A percentile compares a stretch with the other conserved stretches of the same genome.
Conservation (phyloP, 1,140 invertebrate species). For the Papilio polytes region DNA sequence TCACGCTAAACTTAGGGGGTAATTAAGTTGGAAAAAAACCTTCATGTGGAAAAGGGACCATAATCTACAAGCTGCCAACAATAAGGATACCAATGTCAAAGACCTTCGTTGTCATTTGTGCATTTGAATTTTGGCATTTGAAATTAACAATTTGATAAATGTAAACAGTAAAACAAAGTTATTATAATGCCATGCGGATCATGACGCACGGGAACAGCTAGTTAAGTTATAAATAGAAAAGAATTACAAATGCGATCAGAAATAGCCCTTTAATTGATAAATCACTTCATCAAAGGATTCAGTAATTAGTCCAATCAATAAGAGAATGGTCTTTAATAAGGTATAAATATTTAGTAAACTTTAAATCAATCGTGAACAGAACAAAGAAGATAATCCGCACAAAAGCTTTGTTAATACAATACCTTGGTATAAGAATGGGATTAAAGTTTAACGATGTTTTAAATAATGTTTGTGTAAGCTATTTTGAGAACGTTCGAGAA, state of each 20-base stretch:
- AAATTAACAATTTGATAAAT: no score
- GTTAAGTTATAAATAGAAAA: not conserved
- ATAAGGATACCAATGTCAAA: no score
- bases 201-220: no score
- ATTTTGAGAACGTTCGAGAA: slow-evolving; percentile 11
- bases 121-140: no score
- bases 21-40: no score
- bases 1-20: no score
- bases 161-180: no score
- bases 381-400: slow-evolving; percentile 23
- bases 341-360: slow-evolving; percentile 15
- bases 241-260: not conserved
- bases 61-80: no score
- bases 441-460: slow-evolving; percentile 31
- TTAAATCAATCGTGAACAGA: slow-evolving; percentile 29
- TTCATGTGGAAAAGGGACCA: no score
- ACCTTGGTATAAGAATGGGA: not conserved
- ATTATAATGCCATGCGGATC: no score
- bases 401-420: slow-evolving; percentile 22
- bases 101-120: no score
- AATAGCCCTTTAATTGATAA: not conserved
- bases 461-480: slow-evolving; percentile 30
- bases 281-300: not conserved
- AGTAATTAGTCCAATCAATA: not conserved
- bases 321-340: not conserved